phyloP scores from a whole-genome alignment of 2,797 vertebrate genomes.

The Bradypus variegatus region DNA sequence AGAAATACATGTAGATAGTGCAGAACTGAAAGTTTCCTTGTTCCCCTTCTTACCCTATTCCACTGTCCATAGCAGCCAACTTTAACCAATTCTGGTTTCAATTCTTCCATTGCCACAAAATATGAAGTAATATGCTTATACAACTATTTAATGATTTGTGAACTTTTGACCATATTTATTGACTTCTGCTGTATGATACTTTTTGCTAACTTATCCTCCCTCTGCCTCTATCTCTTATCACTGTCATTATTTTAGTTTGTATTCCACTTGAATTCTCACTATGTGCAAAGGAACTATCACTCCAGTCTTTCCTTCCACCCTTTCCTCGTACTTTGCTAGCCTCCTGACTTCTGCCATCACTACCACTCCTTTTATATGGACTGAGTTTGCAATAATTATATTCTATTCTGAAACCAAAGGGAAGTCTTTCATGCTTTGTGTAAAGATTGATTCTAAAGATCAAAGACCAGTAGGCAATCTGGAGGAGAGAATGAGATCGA shows the following conservation, averaged over 20 bases:
- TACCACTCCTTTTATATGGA: background rate
- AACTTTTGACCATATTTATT: background rate
- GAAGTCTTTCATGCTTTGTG: background rate
- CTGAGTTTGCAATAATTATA: background rate
- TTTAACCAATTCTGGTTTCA: background rate
- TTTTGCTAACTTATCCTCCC: background rate
- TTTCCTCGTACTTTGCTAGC: background rate
- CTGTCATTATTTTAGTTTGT: background rate
- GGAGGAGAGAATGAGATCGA: background rate
- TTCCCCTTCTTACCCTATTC: background rate
- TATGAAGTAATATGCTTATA: background rate
- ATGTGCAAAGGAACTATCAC: background rate
- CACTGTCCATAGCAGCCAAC: background rate
- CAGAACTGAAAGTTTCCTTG: background rate
- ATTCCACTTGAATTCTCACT: background rate
- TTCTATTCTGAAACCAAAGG: conserved; percentile 1
- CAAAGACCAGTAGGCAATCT: background rate
- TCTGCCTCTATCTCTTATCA: background rate
- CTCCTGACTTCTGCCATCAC: background rate
- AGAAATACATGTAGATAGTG: background rate
- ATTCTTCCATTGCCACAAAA: background rate
- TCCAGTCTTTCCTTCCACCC: too few relatives aligned
- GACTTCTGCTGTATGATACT: background rate
- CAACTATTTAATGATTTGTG: background rate
- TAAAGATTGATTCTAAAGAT: background rate